Evolutionary conservation across 2,113 vertebrate species (phyloP).

Genomic region (Nasalis larvatus): DNA sequence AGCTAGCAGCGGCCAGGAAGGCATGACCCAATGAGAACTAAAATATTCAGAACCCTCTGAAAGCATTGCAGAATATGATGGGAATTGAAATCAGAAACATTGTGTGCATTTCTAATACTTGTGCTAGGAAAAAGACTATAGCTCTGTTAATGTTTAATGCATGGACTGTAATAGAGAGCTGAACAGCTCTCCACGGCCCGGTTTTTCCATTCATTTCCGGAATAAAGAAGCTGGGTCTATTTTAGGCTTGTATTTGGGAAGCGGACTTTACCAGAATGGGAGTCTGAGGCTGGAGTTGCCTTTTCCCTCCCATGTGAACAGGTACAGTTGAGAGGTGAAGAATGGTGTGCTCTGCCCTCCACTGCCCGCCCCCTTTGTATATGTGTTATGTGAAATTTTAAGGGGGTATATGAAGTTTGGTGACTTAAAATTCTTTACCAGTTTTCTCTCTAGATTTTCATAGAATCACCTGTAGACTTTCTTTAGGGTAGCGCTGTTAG

Average conservation of each 20-base stretch:
- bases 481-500: background rate
- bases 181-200: constrained; percentile 59
- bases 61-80: constrained; percentile 61
- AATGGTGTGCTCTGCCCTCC: background rate
- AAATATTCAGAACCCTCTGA: constrained; percentile 72
- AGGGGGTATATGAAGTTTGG: background rate
- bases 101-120: constrained; percentile 83
- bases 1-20: background rate
- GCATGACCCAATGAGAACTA: background rate
- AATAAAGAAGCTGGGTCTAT: constrained; percentile 79
- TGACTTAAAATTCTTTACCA: background rate
- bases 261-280: background rate
- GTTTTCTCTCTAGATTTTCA: constrained; percentile 2
- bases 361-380: background rate
- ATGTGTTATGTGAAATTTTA: background rate
- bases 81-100: constrained; percentile 79
- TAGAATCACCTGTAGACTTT: background rate
- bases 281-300: background rate
- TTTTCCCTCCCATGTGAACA: background rate
- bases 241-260: constrained; percentile 68
- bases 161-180: constrained; percentile 70
- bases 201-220: constrained; percentile 68
- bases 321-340: background rate
- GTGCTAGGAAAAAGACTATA: constrained; percentile 66
- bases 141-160: constrained; percentile 84